A percentile compares a stretch with the other conserved stretches of the same genome.
Evolutionary conservation across 1,140 invertebrate genomes (phyloP).

Genomic region (Triops cancriformis): DNA sequence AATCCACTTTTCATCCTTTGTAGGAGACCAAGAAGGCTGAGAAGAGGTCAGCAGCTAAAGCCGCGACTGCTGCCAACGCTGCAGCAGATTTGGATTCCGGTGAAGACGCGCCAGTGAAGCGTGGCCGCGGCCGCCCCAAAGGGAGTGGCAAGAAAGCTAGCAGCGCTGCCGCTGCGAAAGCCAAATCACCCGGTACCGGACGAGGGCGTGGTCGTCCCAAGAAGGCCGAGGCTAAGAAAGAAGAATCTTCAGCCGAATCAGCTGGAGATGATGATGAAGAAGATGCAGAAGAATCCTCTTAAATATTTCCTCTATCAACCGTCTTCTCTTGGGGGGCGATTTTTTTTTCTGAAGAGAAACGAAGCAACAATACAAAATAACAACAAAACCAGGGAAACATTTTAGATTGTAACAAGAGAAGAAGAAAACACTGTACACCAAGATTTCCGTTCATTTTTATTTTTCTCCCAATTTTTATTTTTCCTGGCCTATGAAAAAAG

Average conservation of each 20-base stretch:
- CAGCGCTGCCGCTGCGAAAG: neutral
- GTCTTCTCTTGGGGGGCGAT: neutral
- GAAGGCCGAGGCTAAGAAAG: conserved; percentile 24
- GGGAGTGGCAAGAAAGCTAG: conserved; percentile 28
- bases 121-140: conserved; percentile 28
- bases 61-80: conserved; percentile 19
- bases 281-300: conserved; percentile 27
- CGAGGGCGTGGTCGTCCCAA: conserved; percentile 27
- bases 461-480: neutral
- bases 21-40: conserved; percentile 26
- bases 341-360: too few relatives aligned
- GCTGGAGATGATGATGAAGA: conserved; percentile 26
- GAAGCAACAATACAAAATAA: neutral
- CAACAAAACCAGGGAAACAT: neutral
- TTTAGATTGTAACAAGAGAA: neutral
- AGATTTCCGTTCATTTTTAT: neutral
- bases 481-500: neutral
- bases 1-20: neutral
- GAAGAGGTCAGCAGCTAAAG: conserved; percentile 21
- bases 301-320: neutral
- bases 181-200: conserved; percentile 19
- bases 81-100: conserved; percentile 8
- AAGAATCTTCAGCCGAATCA: conserved; percentile 27
- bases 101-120: conserved; percentile 24
- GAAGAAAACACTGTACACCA: neutral